Conservation (phyloP, 2,888 invertebrate species). For the Eremobia ochroleuca region DNA sequence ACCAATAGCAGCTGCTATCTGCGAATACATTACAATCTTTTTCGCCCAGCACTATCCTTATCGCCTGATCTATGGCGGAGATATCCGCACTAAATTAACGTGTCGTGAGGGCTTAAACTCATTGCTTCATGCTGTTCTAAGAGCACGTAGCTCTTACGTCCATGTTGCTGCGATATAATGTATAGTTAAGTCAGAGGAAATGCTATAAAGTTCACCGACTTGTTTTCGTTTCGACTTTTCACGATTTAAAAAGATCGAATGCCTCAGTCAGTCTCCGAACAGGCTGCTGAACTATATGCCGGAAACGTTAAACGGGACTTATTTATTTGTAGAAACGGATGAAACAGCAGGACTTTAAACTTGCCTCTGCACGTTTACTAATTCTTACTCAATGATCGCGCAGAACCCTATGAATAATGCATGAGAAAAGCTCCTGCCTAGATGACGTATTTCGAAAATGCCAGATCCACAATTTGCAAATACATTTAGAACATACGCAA, state of each 20-base stretch:
- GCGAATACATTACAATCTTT: conserved; percentile 23
- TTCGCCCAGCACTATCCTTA: conserved; percentile 20
- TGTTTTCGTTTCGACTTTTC: not conserved
- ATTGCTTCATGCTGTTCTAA: conserved; percentile 7
- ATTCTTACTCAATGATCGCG: not conserved
- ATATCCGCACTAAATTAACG: conserved; percentile 23
- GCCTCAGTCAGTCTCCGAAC: not conserved
- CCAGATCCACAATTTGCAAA: not conserved
- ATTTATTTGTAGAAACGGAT: not conserved
- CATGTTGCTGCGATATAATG: not conserved
- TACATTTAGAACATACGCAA: not conserved
- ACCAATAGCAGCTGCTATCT: conserved; percentile 11
- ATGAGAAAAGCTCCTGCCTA: too few relatives aligned
- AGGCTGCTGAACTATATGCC: not conserved
- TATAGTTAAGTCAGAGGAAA: not conserved
- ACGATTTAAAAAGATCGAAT: not conserved
- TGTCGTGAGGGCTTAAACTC: conserved; percentile 24
- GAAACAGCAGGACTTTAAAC: not conserved
- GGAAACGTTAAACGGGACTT: not conserved
- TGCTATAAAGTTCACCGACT: not conserved
- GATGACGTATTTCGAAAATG: not conserved
- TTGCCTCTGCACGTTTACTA: not conserved
- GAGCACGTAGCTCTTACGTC: conserved; percentile 2
- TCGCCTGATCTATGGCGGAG: conserved; percentile 34
- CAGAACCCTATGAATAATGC: not conserved